Conservation (phyloP, 1,140 invertebrate species). For the Bombus sylvicola region DNA sequence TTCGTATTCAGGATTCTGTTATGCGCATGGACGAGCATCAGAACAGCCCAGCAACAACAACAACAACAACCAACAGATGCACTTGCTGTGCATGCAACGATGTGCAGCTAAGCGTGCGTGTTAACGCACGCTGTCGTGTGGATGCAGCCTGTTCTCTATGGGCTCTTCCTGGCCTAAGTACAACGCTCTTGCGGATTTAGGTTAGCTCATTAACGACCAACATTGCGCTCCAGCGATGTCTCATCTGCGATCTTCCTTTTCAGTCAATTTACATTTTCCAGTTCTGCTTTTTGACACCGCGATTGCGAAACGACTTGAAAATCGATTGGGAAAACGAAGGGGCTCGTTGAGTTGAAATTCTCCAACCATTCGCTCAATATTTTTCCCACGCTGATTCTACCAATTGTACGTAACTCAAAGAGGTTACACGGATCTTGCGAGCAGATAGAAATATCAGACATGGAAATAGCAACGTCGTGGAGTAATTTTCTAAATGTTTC, state of each 20-base stretch:
- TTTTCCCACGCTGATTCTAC: no score
- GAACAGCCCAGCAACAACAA: not conserved
- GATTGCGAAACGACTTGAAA: no score
- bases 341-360: no score
- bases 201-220: not conserved
- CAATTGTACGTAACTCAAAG: no score
- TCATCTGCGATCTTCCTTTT: not conserved
- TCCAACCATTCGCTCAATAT: no score
- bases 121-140: not conserved
- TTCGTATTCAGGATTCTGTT: not conserved
- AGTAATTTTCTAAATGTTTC: no score
- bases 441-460: no score
- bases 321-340: no score
- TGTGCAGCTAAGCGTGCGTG: slow-evolving; percentile 8
- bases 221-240: not conserved
- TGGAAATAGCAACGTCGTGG: no score
- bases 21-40: not conserved
- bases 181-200: slow-evolving; percentile 12
- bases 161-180: not conserved
- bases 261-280: not conserved
- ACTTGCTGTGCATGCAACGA: not conserved
- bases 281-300: not conserved
- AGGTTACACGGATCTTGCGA: no score
- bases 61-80: slow-evolving; percentile 5
- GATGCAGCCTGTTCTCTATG: not conserved